Percentiles rank a stretch among this genome's conserved stretches.
Conservation (phyloP, 2,797 vertebrate genomes). For the Crenichthys baileyi region DNA sequence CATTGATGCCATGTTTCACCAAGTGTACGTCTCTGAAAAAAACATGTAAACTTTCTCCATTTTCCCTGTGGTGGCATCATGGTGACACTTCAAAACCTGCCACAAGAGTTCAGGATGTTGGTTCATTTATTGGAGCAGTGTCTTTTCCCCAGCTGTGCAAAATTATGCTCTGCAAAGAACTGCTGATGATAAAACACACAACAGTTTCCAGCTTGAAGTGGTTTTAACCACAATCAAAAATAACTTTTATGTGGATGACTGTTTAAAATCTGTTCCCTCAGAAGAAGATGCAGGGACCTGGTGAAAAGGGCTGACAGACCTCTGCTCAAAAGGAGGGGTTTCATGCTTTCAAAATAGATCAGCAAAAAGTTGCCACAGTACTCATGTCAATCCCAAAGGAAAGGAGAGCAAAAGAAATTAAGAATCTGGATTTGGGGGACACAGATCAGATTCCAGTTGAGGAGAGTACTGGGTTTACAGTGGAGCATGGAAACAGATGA, state of each 20-base stretch:
- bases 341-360: too few relatives aligned
- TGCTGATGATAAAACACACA: slow-evolving; percentile 6
- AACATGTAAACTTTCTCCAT: not conserved
- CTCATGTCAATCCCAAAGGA: too few relatives aligned
- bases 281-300: too few relatives aligned
- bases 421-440: too few relatives aligned
- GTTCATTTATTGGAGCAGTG: not conserved
- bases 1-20: not conserved
- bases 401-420: too few relatives aligned
- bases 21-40: not conserved
- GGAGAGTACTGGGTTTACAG: too few relatives aligned
- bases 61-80: slow-evolving; percentile 25
- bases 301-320: too few relatives aligned
- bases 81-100: not conserved
- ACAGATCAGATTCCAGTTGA: too few relatives aligned
- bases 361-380: too few relatives aligned
- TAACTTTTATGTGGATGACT: slow-evolving; percentile 4
- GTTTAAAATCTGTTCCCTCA: too few relatives aligned
- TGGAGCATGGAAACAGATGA: too few relatives aligned
- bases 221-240: not conserved
- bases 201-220: not conserved
- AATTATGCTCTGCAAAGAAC: slow-evolving; percentile 4
- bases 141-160: slow-evolving; percentile 12
- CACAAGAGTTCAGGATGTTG: not conserved
- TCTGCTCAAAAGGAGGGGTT: too few relatives aligned